A percentile compares a stretch with the other conserved stretches of the same genome.
phyloP scores from a whole-genome alignment of 2,797 vertebrate species.

The Ptychobarbus kaznakovi region DNA sequence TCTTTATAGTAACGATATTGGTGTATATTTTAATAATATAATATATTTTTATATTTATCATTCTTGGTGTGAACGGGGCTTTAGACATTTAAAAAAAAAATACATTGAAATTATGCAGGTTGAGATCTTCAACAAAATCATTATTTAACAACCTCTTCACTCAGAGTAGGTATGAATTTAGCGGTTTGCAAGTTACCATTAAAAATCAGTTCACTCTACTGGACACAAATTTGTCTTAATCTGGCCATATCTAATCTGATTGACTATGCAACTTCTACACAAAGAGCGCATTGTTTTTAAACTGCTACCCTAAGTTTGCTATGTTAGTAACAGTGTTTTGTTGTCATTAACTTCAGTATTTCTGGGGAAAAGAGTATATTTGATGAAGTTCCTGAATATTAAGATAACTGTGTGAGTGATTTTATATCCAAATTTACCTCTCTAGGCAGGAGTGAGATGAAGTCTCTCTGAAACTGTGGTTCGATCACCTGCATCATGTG shows the following conservation, averaged over 20 bases:
- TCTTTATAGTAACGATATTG: too few species aligned
- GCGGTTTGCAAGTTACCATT: neutral
- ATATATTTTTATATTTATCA: too few species aligned
- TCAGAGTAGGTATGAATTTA: neutral
- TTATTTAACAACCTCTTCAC: neutral
- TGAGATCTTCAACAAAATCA: neutral
- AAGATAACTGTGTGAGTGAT: neutral
- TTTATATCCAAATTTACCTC: conserved; percentile 82
- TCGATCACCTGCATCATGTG: conserved; percentile 99
- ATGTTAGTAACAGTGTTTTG: neutral
- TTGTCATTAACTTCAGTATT: neutral
- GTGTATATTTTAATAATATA: too few species aligned
- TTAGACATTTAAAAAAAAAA: neutral
- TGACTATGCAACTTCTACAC: neutral
- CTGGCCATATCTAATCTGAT: neutral
- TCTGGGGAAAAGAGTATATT: neutral
- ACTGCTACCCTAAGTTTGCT: neutral
- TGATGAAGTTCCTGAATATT: neutral
- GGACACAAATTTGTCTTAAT: neutral
- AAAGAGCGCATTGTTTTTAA: neutral
- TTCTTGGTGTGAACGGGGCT: too few species aligned
- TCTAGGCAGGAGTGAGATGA: conserved; percentile 99
- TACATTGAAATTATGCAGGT: too few species aligned
- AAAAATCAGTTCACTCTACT: neutral
- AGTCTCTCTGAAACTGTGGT: conserved; percentile 99